phyloP scores from a whole-genome alignment of 2,113 vertebrate genomes.

The Anseranas semipalmata region DNA sequence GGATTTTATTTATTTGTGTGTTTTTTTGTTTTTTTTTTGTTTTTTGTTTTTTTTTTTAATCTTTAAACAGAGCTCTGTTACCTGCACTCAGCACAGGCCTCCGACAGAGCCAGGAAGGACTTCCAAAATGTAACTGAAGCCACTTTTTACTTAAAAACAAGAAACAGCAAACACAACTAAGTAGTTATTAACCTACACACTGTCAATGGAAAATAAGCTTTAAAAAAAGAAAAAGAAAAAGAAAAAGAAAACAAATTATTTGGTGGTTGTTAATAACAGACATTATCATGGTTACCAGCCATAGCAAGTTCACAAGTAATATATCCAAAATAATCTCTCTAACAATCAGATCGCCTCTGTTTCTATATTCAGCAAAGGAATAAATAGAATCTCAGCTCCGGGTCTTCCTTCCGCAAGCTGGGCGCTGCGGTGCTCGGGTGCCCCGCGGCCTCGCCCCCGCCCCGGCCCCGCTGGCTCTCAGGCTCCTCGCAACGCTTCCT shows the following conservation, averaged over 20 bases:
- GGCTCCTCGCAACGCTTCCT: constrained; percentile 56
- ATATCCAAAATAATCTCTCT: constrained; percentile 94
- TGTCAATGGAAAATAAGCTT: constrained; percentile 76
- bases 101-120: constrained; percentile 53
- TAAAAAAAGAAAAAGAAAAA: constrained; percentile 5
- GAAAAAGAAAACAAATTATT: constrained; percentile 55
- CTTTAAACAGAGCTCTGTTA: constrained; percentile 78
- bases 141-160: constrained; percentile 24
- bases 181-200: constrained; percentile 69
- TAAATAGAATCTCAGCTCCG: constrained; percentile 88
- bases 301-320: constrained; percentile 92
- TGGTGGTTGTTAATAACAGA: constrained; percentile 78
- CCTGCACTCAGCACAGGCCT: constrained; percentile 93
- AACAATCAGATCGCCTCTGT: constrained; percentile 84
- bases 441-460: neutral
- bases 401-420: constrained; percentile 63
- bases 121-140: constrained; percentile 65
- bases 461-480: neutral
- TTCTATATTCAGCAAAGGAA: constrained; percentile 84
- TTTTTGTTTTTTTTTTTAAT: neutral
- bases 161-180: constrained; percentile 75
- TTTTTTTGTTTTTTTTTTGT: neutral
- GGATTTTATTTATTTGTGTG: neutral
- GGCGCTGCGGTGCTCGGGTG: constrained; percentile 20
- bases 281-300: constrained; percentile 95